phyloP scores from a whole-genome alignment of 2,113 vertebrate species.

The Mesocricetus auratus region DNA sequence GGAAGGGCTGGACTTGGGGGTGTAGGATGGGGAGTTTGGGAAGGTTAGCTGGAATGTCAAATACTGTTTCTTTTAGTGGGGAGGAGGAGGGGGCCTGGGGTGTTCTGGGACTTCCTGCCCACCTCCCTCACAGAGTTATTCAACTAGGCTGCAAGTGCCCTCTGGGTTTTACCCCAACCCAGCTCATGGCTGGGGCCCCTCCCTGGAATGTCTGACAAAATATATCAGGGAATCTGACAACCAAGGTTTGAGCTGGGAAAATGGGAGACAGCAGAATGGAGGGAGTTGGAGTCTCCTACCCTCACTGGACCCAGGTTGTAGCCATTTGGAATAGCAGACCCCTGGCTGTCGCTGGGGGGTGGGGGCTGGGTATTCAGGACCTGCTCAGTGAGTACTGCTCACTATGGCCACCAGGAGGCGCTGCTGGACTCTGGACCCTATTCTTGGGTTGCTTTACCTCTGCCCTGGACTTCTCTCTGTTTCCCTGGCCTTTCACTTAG shows the following conservation, averaged over 20 bases:
- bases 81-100: not conserved
- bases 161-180: not conserved
- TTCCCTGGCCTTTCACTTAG: not conserved
- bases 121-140: not conserved
- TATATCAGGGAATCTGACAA: not conserved
- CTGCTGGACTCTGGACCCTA: not conserved
- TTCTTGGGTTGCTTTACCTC: not conserved
- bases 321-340: not conserved
- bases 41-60: not conserved
- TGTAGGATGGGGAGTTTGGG: not conserved
- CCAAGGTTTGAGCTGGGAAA: not conserved
- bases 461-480: not conserved
- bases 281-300: not conserved
- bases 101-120: not conserved
- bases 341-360: not conserved
- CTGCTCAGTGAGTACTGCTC: not conserved
- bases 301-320: too few relatives aligned
- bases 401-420: not conserved
- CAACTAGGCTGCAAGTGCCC: not conserved
- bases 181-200: not conserved
- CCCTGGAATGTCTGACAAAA: constrained; percentile 15
- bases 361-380: not conserved
- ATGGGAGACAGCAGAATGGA: not conserved
- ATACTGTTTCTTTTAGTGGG: not conserved
- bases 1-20: not conserved